These are phyloP conservation scores for Lamproptera curius DNA, from an alignment of 2,888 invertebrate genomes.

Conservation along the genomic window DNA sequence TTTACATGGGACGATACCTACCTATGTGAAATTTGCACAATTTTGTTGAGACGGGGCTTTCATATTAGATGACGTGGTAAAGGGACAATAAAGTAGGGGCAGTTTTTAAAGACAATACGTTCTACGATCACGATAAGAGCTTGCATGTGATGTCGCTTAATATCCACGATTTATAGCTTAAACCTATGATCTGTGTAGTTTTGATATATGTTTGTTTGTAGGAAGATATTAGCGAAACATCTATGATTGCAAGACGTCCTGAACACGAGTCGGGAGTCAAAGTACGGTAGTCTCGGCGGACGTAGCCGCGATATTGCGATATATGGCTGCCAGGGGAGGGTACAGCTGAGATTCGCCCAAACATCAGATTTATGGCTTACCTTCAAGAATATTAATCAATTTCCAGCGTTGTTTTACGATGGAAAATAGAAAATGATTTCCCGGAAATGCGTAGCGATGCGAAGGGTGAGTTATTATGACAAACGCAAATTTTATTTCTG, in stretches of 20 bases:
- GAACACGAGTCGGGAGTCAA: slow-evolving; percentile 23
- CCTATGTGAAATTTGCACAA: slow-evolving; percentile 55
- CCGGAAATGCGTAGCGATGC: background rate
- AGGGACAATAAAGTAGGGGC: slow-evolving; percentile 1
- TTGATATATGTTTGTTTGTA: background rate
- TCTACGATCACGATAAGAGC: no score
- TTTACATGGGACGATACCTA: slow-evolving; percentile 70
- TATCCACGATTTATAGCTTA: no score
- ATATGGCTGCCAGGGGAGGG: slow-evolving; percentile 68
- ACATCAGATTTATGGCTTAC: slow-evolving; percentile 65
- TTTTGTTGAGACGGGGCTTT: slow-evolving; percentile 43
- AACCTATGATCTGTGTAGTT: no score
- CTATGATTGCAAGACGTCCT: slow-evolving; percentile 15
- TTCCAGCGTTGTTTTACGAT: slow-evolving; percentile 30
- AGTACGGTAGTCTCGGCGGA: slow-evolving; percentile 41
- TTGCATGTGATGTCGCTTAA: no score
- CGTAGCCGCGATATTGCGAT: slow-evolving; percentile 58
- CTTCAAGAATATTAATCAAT: slow-evolving; percentile 62
- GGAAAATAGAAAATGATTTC: slow-evolving; percentile 13
- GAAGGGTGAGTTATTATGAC: background rate
- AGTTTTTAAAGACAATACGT: slow-evolving; percentile 4
- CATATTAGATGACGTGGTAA: slow-evolving; percentile 41
- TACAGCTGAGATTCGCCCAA: slow-evolving; percentile 64
- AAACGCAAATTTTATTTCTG: background rate
- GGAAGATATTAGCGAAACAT: slow-evolving; percentile 16